A percentile compares a stretch with the other conserved stretches of the same genome.
These are phyloP conservation scores for Lapara coniferarum DNA, from an alignment of 2,888 invertebrate genomes.

Conservation along the genomic window DNA sequence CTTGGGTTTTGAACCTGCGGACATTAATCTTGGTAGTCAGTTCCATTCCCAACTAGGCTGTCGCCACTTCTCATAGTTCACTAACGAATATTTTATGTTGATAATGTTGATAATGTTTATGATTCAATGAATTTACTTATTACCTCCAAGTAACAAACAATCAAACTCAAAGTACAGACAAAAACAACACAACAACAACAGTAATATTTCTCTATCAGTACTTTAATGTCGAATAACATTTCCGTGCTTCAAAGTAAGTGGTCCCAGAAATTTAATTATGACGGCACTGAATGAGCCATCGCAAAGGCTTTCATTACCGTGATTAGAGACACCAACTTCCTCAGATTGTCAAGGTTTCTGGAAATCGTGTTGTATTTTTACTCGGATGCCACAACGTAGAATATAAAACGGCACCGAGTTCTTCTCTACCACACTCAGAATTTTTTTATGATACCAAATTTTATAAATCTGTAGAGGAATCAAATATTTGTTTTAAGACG, in stretches of 20 bases:
- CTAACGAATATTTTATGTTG: too few relatives aligned
- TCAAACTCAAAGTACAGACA: too few relatives aligned
- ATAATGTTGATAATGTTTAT: too few relatives aligned
- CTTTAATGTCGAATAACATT: conserved; percentile 46
- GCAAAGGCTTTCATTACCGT: conserved; percentile 48
- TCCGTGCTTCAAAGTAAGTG: conserved; percentile 46
- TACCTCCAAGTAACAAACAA: background rate
- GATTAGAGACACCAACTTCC: conserved; percentile 41
- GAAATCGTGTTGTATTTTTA: conserved; percentile 16
- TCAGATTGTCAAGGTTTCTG: conserved; percentile 36
- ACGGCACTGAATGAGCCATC: conserved; percentile 43
- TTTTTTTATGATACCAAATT: background rate
- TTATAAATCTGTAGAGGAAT: background rate
- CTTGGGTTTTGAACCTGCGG: too few relatives aligned
- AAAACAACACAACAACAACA: background rate
- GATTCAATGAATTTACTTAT: too few relatives aligned
- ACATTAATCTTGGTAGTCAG: too few relatives aligned
- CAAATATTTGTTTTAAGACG: background rate
- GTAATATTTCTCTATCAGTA: conserved; percentile 37
- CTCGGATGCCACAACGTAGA: background rate
- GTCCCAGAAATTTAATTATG: conserved; percentile 51
- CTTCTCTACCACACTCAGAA: background rate
- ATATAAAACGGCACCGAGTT: background rate
- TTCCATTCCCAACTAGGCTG: too few relatives aligned
- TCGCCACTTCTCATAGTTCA: too few relatives aligned